phyloP scores from a whole-genome alignment of 2,113 vertebrate species.

The Myotis davidii region DNA sequence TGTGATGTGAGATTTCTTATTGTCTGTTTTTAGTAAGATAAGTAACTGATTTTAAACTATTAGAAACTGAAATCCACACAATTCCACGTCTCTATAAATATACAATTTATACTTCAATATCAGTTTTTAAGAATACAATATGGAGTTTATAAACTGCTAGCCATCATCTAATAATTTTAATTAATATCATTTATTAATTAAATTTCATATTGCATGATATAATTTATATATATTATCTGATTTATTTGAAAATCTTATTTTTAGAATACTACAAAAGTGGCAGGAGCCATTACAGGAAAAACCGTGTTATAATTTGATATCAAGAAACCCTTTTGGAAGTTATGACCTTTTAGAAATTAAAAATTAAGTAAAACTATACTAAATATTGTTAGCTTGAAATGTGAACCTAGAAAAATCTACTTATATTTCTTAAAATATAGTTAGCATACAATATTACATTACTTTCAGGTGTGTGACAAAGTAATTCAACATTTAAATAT shows the following conservation, averaged over 20 bases:
- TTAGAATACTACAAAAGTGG: neutral
- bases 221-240: neutral
- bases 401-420: neutral
- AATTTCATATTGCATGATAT: neutral
- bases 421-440: neutral
- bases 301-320: neutral
- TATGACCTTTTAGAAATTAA: neutral
- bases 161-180: neutral
- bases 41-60: neutral
- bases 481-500: neutral
- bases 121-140: constrained; percentile 2
- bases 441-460: neutral
- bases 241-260: neutral
- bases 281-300: neutral
- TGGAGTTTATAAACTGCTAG: neutral
- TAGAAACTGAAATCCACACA: neutral
- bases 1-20: neutral
- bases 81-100: neutral
- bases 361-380: neutral
- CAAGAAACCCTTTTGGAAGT: neutral
- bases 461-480: neutral
- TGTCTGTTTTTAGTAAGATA: constrained; percentile 38
- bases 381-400: neutral
- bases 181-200: neutral
- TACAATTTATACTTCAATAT: constrained; percentile 42